Evolutionary conservation across 2,113 vertebrate species (phyloP).

Genomic region (Nesogale talazaci): DNA sequence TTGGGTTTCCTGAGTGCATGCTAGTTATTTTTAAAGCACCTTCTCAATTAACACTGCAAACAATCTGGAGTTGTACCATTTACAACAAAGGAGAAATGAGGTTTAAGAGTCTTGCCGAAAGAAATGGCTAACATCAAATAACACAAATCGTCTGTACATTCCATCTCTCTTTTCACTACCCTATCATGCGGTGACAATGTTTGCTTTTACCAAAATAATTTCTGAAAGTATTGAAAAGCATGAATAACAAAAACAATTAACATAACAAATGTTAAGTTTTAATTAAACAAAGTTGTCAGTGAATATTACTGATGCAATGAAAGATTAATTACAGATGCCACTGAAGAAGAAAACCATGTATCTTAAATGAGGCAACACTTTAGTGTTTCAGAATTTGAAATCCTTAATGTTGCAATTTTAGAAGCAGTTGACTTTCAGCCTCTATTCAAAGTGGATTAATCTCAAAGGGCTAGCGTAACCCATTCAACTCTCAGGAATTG

Average conservation of each 20-base stretch:
- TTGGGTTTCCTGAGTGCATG: neutral
- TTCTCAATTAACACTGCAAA: slow-evolving; percentile 32
- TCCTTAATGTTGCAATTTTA: slow-evolving; percentile 27
- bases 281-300: slow-evolving; percentile 13
- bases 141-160: neutral
- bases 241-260: neutral
- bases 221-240: neutral
- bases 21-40: slow-evolving; percentile 7
- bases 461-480: neutral
- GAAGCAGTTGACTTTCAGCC: neutral
- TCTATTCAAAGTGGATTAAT: neutral
- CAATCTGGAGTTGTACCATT: neutral
- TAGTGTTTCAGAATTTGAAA: neutral
- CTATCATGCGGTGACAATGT: neutral
- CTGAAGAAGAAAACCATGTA: neutral
- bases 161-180: neutral
- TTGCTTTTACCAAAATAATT: neutral
- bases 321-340: neutral
- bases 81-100: neutral
- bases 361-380: neutral
- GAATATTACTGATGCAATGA: neutral
- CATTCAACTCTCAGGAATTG: neutral
- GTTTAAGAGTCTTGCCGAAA: neutral
- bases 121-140: neutral
- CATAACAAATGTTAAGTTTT: neutral